Percentiles rank a stretch among this genome's conserved stretches.
Evolutionary conservation across 2,888 invertebrate species (phyloP).

Genomic region (Nymphalis c-album): DNA sequence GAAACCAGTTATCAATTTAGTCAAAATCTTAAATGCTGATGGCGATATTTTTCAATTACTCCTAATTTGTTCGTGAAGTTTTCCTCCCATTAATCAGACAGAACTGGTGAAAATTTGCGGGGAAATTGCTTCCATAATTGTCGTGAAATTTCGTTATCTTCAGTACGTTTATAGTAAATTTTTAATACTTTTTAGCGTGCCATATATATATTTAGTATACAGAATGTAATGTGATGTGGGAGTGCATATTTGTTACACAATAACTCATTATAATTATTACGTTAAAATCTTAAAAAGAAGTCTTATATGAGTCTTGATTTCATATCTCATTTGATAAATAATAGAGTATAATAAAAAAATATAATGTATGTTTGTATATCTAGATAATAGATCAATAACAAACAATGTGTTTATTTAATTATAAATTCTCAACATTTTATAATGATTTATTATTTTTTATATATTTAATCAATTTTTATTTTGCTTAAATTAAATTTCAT

Average conservation of each 20-base stretch:
- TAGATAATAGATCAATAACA: too few relatives aligned
- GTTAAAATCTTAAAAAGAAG: too few relatives aligned
- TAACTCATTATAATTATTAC: too few relatives aligned
- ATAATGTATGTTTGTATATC: too few relatives aligned
- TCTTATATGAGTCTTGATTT: too few relatives aligned
- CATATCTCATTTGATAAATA: too few relatives aligned
- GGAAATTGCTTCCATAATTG: constrained; percentile 42
- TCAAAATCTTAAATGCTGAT: constrained; percentile 23
- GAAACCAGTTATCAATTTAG: constrained; percentile 8
- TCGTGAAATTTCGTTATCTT: constrained; percentile 37
- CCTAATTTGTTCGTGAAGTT: constrained; percentile 39
- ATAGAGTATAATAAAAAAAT: too few relatives aligned
- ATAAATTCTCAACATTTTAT: not conserved
- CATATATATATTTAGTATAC: too few relatives aligned
- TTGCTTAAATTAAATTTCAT: not conserved
- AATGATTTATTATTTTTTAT: not conserved
- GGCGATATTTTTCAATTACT: constrained; percentile 43
- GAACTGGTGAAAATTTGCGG: constrained; percentile 42
- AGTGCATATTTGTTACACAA: too few relatives aligned
- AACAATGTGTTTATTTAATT: too few relatives aligned
- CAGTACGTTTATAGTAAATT: not conserved
- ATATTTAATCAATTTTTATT: not conserved
- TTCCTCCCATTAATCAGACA: constrained; percentile 42
- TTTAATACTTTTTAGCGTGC: not conserved
- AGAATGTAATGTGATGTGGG: too few relatives aligned